Percentiles rank a stretch among this genome's conserved stretches.
Conservation (phyloP, 2,113 vertebrate genomes). For the Poeciliopsis retropinna region DNA sequence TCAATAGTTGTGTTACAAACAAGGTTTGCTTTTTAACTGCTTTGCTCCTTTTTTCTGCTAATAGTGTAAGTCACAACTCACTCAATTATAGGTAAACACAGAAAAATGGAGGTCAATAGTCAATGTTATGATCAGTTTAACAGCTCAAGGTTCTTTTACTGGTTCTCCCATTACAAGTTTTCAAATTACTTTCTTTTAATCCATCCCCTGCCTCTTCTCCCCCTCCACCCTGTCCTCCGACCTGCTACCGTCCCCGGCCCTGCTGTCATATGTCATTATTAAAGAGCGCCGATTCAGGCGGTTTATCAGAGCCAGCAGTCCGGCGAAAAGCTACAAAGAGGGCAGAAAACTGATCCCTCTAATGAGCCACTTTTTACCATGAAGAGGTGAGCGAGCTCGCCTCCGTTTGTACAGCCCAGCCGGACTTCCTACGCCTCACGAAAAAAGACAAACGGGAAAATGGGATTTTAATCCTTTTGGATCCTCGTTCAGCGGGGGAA, state of each 20-base stretch:
- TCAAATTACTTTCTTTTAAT: conserved; percentile 32
- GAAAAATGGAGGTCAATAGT: conserved; percentile 40
- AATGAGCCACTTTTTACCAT: conserved; percentile 63
- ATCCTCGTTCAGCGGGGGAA: conserved; percentile 33
- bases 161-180: conserved; percentile 36
- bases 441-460: conserved; percentile 46
- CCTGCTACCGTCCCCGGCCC: conserved; percentile 59
- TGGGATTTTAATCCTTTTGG: conserved; percentile 45
- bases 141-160: conserved; percentile 13
- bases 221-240: conserved; percentile 23
- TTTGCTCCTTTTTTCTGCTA: conserved; percentile 9
- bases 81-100: conserved; percentile 41
- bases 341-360: conserved; percentile 57
- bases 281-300: conserved; percentile 38
- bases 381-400: conserved; percentile 58
- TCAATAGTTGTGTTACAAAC: neutral
- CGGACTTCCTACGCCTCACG: conserved; percentile 25
- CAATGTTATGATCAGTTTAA: conserved; percentile 32
- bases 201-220: conserved; percentile 35
- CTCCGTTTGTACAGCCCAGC: conserved; percentile 20
- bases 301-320: conserved; percentile 60
- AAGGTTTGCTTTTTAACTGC: conserved; percentile 9
- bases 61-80: conserved; percentile 20
- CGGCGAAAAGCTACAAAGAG: conserved; percentile 49
- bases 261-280: conserved; percentile 65